phyloP scores from a whole-genome alignment of 2,797 vertebrate genomes.

The Chloroceryle inda region DNA sequence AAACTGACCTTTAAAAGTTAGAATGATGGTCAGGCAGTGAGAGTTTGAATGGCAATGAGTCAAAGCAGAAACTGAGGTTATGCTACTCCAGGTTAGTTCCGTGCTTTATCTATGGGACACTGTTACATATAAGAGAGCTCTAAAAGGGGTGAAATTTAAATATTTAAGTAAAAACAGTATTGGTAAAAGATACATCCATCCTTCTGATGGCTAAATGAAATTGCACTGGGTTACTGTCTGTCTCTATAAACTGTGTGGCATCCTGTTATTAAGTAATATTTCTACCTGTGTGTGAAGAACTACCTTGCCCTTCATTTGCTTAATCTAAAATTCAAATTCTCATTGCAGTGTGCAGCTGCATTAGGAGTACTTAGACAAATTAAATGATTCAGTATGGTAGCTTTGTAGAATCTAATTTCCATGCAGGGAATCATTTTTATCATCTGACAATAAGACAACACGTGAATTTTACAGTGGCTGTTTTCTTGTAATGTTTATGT shows the following conservation, averaged over 20 bases:
- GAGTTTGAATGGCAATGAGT: background rate
- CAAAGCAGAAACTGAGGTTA: background rate
- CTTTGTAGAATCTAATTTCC: conserved; percentile 66
- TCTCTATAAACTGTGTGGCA: background rate
- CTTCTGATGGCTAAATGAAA: background rate
- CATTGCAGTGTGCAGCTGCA: conserved; percentile 6
- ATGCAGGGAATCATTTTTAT: conserved; percentile 51
- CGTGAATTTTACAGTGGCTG: background rate
- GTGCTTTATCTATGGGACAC: background rate
- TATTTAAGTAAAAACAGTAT: background rate
- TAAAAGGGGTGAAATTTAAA: background rate
- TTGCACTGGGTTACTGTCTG: background rate
- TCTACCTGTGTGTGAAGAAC: background rate
- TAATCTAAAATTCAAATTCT: conserved; percentile 67
- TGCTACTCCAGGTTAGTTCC: background rate
- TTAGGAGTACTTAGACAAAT: conserved; percentile 71
- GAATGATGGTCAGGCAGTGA: background rate
- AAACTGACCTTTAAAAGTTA: background rate
- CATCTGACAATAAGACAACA: conserved; percentile 45
- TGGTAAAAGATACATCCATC: background rate
- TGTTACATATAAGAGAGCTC: background rate
- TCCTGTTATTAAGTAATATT: background rate
- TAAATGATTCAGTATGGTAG: conserved; percentile 60
- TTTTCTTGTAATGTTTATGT: conserved; percentile 29
- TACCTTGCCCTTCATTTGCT: conserved; percentile 57